Evolutionary conservation across 2,113 vertebrate genomes (phyloP).

Genomic region (Chloroceryle aenea): DNA sequence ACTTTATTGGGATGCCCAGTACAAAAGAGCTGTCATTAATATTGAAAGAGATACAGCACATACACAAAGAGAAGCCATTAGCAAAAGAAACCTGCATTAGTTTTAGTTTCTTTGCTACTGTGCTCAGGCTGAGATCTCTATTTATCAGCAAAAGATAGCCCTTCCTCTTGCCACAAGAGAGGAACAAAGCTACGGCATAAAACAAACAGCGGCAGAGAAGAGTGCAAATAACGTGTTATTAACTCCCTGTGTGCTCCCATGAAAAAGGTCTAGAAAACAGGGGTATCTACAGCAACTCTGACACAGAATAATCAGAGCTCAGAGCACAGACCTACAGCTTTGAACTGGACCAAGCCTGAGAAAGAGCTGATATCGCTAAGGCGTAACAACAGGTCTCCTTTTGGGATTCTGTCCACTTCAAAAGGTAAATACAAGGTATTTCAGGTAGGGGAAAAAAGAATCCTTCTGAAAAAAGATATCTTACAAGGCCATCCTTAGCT

Average conservation of each 20-base stretch:
- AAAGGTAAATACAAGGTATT: neutral
- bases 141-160: neutral
- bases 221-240: neutral
- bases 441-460: neutral
- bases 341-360: neutral
- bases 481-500: neutral
- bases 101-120: neutral
- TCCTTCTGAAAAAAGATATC: neutral
- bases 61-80: neutral
- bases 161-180: neutral
- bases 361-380: neutral
- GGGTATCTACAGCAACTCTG: neutral
- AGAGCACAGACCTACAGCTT: neutral
- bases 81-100: neutral
- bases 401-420: neutral
- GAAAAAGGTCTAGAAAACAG: neutral
- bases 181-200: neutral
- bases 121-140: neutral
- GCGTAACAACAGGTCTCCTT: neutral
- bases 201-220: neutral
- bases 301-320: neutral
- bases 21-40: neutral
- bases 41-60: neutral
- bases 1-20: neutral
- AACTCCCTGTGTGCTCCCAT: neutral